phyloP scores from a whole-genome alignment of 2,888 invertebrate genomes.

The Mesorhabditis sp. region DNA sequence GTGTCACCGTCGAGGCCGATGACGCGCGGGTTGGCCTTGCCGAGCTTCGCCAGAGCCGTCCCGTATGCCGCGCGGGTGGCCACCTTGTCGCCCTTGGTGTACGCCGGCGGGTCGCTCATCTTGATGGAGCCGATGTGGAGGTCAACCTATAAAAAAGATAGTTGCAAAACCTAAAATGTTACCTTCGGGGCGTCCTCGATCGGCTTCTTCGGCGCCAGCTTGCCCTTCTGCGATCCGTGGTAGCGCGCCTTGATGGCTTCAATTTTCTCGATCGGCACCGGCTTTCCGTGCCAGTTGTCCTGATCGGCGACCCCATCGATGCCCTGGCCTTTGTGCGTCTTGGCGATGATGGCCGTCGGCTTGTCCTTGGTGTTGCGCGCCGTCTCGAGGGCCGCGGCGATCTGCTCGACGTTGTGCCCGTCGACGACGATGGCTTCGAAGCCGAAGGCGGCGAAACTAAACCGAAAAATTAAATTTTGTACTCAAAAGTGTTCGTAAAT shows the following conservation, averaged over 20 bases:
- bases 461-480: constrained; percentile 11
- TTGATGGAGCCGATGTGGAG: constrained; percentile 31
- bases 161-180: neutral
- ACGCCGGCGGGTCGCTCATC: constrained; percentile 71
- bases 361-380: constrained; percentile 59
- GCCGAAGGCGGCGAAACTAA: constrained; percentile 57
- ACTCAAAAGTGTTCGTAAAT: too few relatives aligned
- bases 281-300: constrained; percentile 97
- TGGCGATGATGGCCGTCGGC: constrained; percentile 89
- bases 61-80: constrained; percentile 93
- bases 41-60: constrained; percentile 83
- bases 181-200: constrained; percentile 45
- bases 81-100: constrained; percentile 69
- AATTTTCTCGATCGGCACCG: constrained; percentile 64
- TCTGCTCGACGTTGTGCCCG: constrained; percentile 88
- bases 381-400: constrained; percentile 64
- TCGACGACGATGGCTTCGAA: constrained; percentile 79
- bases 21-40: constrained; percentile 69
- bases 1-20: constrained; percentile 95
- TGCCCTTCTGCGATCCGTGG: constrained; percentile 65
- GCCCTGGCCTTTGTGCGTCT: constrained; percentile 82
- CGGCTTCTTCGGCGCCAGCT: constrained; percentile 44
- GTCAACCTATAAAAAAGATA: constrained; percentile 64
- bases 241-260: constrained; percentile 61
- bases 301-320: constrained; percentile 78